Evolutionary conservation across 2,797 vertebrate genomes (phyloP).

Genomic region (Hydrophis major): DNA sequence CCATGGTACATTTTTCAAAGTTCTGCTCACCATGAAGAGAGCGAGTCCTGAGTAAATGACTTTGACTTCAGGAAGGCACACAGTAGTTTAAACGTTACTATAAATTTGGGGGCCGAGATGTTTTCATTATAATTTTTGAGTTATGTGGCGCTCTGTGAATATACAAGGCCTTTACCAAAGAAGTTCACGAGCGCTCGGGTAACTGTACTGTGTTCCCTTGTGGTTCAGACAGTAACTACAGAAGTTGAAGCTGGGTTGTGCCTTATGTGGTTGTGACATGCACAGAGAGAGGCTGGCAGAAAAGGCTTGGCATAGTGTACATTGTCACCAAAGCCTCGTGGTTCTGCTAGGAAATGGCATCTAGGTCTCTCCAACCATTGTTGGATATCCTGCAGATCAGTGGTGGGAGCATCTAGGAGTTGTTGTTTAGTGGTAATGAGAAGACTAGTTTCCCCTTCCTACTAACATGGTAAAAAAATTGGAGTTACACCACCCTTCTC

Average conservation of each 20-base stretch:
- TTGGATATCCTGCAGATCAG: not conserved
- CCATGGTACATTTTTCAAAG: slow-evolving; percentile 76
- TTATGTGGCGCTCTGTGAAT: slow-evolving; percentile 74
- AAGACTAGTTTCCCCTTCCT: not conserved
- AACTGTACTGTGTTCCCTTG: slow-evolving; percentile 74
- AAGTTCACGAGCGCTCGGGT: slow-evolving; percentile 63
- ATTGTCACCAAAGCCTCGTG: slow-evolving; percentile 27
- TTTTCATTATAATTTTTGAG: slow-evolving; percentile 87
- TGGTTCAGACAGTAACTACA: slow-evolving; percentile 74
- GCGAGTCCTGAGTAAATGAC: slow-evolving; percentile 81
- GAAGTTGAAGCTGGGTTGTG: slow-evolving; percentile 36
- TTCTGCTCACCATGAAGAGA: slow-evolving; percentile 84
- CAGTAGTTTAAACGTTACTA: slow-evolving; percentile 84
- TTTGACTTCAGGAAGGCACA: slow-evolving; percentile 82
- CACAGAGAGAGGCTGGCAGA: not conserved
- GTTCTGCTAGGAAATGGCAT: not conserved
- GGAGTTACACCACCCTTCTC: not conserved
- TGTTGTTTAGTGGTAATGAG: not conserved
- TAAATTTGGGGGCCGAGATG: slow-evolving; percentile 83
- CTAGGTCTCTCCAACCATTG: not conserved
- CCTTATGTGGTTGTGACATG: slow-evolving; percentile 13
- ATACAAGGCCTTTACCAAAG: slow-evolving; percentile 72
- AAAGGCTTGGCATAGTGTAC: slow-evolving; percentile 30
- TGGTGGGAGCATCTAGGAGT: not conserved
- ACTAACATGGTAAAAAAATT: not conserved